Percentiles rank a stretch among this genome's conserved stretches.
These are phyloP conservation scores for Phengaris arion DNA, from an alignment of 2,888 invertebrate genomes.

Conservation along the genomic window DNA sequence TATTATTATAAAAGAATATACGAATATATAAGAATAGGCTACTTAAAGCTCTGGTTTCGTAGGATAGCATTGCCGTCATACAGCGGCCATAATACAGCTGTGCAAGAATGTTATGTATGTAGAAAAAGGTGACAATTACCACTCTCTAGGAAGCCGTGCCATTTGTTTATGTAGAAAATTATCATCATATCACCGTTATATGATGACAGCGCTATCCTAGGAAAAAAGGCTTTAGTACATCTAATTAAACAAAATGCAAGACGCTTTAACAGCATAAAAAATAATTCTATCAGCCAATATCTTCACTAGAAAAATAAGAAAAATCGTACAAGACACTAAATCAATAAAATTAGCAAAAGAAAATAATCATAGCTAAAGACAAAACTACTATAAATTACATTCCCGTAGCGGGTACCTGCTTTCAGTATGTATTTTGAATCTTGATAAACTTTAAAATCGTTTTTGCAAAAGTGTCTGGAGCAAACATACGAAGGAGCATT, in stretches of 20 bases:
- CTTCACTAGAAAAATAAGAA: background rate
- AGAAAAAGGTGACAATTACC: no score
- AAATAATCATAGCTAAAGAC: constrained; percentile 23
- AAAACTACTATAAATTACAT: constrained; percentile 34
- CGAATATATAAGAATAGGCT: no score
- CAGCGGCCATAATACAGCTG: no score
- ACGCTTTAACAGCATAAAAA: background rate
- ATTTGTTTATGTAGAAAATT: no score
- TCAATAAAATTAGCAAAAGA: constrained; percentile 1
- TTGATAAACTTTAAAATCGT: constrained; percentile 85
- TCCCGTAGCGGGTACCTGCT: constrained; percentile 60
- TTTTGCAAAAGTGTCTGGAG: constrained; percentile 86
- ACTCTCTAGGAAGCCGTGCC: no score
- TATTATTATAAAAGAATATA: no score
- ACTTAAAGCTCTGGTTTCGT: no score
- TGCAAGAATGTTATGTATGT: no score
- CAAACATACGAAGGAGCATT: constrained; percentile 83
- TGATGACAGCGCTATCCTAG: no score
- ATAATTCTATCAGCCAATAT: background rate
- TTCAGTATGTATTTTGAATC: constrained; percentile 85
- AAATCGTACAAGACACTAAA: background rate
- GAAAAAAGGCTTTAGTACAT: no score
- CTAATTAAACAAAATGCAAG: background rate
- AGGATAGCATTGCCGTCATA: no score
- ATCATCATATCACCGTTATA: no score